phyloP scores from a whole-genome alignment of 2,797 vertebrate species.

The Melanogrammus aeglefinus region DNA sequence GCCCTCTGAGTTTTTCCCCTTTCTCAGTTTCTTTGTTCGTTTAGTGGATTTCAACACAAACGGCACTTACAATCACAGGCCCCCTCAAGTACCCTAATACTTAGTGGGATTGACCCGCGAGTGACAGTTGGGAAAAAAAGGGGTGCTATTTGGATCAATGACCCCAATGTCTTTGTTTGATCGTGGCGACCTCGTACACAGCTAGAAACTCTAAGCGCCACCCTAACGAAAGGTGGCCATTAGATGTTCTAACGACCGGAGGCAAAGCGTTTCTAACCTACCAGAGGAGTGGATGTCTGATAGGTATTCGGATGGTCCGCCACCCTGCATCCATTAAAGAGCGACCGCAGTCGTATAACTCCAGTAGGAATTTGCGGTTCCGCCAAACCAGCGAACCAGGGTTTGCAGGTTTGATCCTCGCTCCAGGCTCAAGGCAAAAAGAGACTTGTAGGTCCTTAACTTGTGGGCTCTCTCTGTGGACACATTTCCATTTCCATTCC shows the following conservation, averaged over 20 bases:
- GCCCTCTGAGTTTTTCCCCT: slow-evolving; percentile 42
- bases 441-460: too few species aligned
- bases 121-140: slow-evolving; percentile 41
- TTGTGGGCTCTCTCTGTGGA: too few species aligned
- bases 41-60: slow-evolving; percentile 53
- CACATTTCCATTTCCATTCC: too few species aligned
- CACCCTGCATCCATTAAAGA: too few species aligned
- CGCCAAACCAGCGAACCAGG: too few species aligned
- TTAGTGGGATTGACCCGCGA: slow-evolving; percentile 51
- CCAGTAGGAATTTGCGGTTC: too few species aligned
- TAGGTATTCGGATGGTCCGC: too few species aligned
- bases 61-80: slow-evolving; percentile 53
- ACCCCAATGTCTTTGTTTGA: slow-evolving; percentile 22
- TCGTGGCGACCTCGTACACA: slow-evolving; percentile 16
- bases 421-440: too few species aligned
- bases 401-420: too few species aligned
- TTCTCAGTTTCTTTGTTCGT: slow-evolving; percentile 49
- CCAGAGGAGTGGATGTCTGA: background rate
- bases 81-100: slow-evolving; percentile 31
- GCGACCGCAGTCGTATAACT: too few species aligned
- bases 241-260: background rate
- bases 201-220: background rate
- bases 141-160: slow-evolving; percentile 43
- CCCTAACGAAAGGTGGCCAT: background rate
- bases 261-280: background rate